Conservation (phyloP, 2,888 invertebrate genomes). For the Operophtera brumata region DNA sequence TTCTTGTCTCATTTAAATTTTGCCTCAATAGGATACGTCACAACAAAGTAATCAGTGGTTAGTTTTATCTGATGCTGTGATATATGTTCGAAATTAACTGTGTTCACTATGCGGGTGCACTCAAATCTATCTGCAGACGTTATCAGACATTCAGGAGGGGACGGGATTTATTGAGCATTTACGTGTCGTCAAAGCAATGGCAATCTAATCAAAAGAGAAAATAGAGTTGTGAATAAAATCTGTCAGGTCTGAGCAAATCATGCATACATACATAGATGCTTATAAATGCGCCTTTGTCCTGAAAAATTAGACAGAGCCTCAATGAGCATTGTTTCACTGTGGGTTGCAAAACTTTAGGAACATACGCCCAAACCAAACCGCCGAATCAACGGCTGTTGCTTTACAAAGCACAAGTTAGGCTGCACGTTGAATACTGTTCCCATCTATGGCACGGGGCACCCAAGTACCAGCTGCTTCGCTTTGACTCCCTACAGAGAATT, state of each 20-base stretch:
- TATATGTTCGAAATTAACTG: conserved; percentile 59
- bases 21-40: conserved; percentile 30
- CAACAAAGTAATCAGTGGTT: conserved; percentile 50
- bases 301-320: no score
- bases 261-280: no score
- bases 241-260: neutral
- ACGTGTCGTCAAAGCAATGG: conserved; percentile 40
- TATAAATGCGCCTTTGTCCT: no score
- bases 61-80: conserved; percentile 44
- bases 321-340: no score
- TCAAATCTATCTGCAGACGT: conserved; percentile 65
- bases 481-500: no score
- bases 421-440: no score
- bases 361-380: no score
- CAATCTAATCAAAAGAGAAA: conserved; percentile 1
- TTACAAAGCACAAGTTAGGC: no score
- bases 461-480: no score
- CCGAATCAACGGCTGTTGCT: no score
- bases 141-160: conserved; percentile 67
- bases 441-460: no score
- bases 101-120: conserved; percentile 65
- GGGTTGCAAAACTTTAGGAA: no score
- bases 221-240: neutral
- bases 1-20: conserved; percentile 3
- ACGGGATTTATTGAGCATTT: conserved; percentile 42